A percentile compares a stretch with the other conserved stretches of the same genome.
Evolutionary conservation across 2,113 vertebrate genomes (phyloP).

Genomic region (Phaethon lepturus): DNA sequence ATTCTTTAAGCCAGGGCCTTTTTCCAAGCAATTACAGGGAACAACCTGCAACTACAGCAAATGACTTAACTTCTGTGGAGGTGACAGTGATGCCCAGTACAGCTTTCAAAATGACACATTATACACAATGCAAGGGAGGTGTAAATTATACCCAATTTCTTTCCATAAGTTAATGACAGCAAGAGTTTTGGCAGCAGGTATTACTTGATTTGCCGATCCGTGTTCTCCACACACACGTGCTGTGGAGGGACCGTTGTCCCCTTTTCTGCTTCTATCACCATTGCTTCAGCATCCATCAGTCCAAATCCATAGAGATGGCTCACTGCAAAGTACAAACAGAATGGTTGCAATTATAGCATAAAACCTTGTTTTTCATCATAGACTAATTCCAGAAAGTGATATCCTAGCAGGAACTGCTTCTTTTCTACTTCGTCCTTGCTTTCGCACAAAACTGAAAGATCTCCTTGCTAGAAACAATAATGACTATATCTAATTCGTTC

Average conservation of each 20-base stretch:
- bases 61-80: not conserved
- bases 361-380: not conserved
- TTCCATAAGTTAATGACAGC: not conserved
- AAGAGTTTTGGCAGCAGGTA: slow-evolving; percentile 6
- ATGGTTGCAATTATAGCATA: not conserved
- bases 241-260: slow-evolving; percentile 95
- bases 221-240: slow-evolving; percentile 95
- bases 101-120: not conserved
- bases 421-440: not conserved
- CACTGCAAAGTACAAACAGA: slow-evolving; percentile 79
- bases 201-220: slow-evolving; percentile 97
- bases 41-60: not conserved
- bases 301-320: slow-evolving; percentile 98
- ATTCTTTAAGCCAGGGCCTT: not conserved
- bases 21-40: not conserved
- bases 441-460: not conserved
- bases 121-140: not conserved
- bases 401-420: not conserved
- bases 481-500: not conserved
- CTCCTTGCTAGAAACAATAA: not conserved
- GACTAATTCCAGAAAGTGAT: not conserved
- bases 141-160: slow-evolving; percentile 25
- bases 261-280: slow-evolving; percentile 96
- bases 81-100: not conserved
- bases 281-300: slow-evolving; percentile 98